Evolutionary conservation across 1,140 invertebrate species (phyloP).

Genomic region (Dufourea novaeangliae): DNA sequence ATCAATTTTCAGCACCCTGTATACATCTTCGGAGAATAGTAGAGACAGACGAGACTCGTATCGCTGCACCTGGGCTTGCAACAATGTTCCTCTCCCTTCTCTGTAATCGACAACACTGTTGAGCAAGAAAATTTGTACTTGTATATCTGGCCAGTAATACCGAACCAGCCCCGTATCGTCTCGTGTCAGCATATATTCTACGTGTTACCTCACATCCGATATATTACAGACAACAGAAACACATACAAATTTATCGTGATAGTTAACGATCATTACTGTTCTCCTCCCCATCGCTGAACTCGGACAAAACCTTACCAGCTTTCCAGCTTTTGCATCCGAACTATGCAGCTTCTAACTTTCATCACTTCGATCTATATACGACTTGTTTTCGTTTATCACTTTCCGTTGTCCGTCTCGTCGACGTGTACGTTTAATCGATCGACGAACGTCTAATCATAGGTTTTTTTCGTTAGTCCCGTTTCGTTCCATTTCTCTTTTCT

Average conservation of each 20-base stretch:
- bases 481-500: constrained; percentile 46
- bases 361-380: constrained; percentile 56
- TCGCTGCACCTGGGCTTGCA: constrained; percentile 29
- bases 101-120: not conserved
- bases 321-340: constrained; percentile 77
- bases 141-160: constrained; percentile 1
- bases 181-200: not conserved
- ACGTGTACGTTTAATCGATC: constrained; percentile 21
- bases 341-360: constrained; percentile 71
- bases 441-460: not conserved
- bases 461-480: constrained; percentile 50
- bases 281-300: constrained; percentile 3
- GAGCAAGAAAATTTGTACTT: not conserved
- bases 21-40: not conserved
- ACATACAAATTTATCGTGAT: constrained; percentile 11
- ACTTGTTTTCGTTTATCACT: constrained; percentile 68
- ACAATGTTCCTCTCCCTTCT: not conserved
- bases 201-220: not conserved
- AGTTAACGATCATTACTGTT: not conserved
- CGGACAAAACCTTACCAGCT: constrained; percentile 68
- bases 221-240: constrained; percentile 19
- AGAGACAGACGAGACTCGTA: not conserved
- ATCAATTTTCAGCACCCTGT: not conserved
- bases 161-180: not conserved
- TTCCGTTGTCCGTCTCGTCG: constrained; percentile 56